A percentile compares a stretch with the other conserved stretches of the same genome.
These are phyloP conservation scores for Rotaria macrura DNA, from an alignment of 2,888 invertebrate genomes.

Conservation along the genomic window DNA sequence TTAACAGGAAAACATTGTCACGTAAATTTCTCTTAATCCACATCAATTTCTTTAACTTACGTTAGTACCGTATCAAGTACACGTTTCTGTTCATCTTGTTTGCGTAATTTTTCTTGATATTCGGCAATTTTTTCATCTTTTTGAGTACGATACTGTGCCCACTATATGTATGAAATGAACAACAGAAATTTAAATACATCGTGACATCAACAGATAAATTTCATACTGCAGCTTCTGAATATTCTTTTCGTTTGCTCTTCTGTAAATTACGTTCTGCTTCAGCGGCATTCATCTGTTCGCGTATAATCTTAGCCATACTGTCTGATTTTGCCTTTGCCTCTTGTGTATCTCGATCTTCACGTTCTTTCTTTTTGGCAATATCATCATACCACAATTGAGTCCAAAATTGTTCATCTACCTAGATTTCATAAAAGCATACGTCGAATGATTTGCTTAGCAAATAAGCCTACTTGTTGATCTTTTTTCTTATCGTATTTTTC, in stretches of 20 bases:
- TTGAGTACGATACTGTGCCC: background rate
- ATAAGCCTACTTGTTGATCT: background rate
- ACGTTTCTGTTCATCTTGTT: background rate
- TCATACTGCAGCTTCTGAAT: background rate
- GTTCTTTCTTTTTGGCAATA: background rate
- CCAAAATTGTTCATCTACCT: background rate
- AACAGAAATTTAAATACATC: no score
- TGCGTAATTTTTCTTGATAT: conserved; percentile 1
- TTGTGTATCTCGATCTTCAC: background rate
- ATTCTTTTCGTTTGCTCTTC: background rate
- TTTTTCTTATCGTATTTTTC: conserved; percentile 9
- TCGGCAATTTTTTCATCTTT: background rate
- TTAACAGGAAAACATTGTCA: background rate
- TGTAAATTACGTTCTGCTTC: background rate
- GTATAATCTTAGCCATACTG: background rate
- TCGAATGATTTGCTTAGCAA: background rate
- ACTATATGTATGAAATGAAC: background rate
- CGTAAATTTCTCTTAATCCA: no score
- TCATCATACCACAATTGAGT: background rate
- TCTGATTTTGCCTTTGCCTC: background rate
- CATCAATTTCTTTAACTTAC: background rate
- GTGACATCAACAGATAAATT: background rate
- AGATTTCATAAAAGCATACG: background rate
- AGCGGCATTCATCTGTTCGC: background rate
- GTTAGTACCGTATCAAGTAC: background rate